phyloP scores from a whole-genome alignment of 2,888 invertebrate species.

The Clistopyga incitator region DNA sequence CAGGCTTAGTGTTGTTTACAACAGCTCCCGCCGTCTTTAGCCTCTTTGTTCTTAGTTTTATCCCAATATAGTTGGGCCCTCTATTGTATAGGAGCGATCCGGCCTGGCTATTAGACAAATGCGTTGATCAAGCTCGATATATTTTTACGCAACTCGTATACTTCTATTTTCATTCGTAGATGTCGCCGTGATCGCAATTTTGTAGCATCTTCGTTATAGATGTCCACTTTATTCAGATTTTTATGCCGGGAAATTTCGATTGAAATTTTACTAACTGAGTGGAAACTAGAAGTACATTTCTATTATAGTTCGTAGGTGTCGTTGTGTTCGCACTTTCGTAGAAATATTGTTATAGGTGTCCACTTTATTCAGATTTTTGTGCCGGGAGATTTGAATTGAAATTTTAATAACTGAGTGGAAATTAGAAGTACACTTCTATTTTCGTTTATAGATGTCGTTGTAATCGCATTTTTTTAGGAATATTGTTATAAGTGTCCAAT shows the following conservation, averaged over 20 bases:
- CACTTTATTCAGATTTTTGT: too few species aligned
- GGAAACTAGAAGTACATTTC: neutral
- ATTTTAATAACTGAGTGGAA: too few species aligned
- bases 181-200: neutral
- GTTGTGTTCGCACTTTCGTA: too few species aligned
- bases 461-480: too few species aligned
- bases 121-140: neutral
- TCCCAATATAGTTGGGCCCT: neutral
- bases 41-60: constrained; percentile 25
- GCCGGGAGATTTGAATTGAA: too few species aligned
- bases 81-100: neutral
- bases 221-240: neutral
- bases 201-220: neutral
- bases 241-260: neutral
- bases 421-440: too few species aligned
- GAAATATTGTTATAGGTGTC: too few species aligned
- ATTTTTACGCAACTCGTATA: neutral
- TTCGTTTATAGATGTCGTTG: too few species aligned
- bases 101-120: neutral
- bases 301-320: neutral
- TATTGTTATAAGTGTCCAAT: too few species aligned
- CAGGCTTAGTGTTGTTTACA: constrained; percentile 58
- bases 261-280: too few species aligned
- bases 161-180: neutral
- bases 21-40: neutral